phyloP scores from a whole-genome alignment of 2,888 invertebrate species.

The Calameuta idolon region DNA sequence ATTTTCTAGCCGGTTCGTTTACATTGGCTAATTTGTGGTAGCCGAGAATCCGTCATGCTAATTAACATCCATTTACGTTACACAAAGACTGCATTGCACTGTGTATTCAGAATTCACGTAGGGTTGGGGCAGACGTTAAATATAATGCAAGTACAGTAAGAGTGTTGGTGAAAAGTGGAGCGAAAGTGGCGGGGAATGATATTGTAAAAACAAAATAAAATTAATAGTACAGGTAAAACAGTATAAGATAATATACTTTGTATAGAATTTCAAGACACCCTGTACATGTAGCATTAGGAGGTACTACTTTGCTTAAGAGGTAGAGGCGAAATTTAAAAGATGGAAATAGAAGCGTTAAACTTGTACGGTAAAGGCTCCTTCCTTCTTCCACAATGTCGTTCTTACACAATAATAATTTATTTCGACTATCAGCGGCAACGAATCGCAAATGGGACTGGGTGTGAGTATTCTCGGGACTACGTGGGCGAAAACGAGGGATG shows the following conservation, averaged over 20 bases:
- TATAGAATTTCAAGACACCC: neutral
- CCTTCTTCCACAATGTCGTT: neutral
- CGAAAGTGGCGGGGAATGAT: neutral
- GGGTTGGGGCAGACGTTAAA: neutral
- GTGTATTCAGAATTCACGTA: neutral
- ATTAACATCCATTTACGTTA: neutral
- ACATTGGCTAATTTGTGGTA: neutral
- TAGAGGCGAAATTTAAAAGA: neutral
- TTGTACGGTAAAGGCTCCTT: neutral
- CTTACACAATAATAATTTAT: neutral
- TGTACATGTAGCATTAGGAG: neutral
- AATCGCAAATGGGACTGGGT: neutral
- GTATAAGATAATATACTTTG: neutral
- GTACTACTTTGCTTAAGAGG: neutral
- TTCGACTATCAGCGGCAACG: slow-evolving; percentile 3
- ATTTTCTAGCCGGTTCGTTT: neutral
- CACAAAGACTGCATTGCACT: neutral
- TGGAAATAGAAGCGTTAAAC: neutral
- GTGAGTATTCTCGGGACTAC: neutral
- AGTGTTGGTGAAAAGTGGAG: neutral
- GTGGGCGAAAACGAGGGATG: neutral
- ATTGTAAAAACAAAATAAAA: neutral
- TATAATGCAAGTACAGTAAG: neutral
- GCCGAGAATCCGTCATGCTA: neutral
- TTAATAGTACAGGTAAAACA: neutral